Evolutionary conservation across 2,888 invertebrate species (phyloP), one percentile per base, ranked within the genome.

Genomic region (Hydroisotoma schaefferi): DNA sequence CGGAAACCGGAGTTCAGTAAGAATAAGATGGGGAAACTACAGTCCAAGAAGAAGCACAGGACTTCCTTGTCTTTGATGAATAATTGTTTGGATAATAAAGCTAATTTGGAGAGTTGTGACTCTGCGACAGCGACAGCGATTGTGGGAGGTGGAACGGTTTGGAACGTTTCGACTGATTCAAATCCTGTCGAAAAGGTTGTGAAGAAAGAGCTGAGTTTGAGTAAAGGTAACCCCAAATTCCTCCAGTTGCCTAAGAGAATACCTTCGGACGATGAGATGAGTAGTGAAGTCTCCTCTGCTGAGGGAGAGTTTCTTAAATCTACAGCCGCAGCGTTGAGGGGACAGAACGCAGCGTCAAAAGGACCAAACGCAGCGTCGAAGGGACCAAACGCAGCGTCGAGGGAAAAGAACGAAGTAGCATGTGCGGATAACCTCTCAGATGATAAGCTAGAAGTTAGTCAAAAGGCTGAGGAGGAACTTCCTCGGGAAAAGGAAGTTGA

Each of bases 221-320:
- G 29, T 38, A 28, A 25, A 43, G 54, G 25, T 28, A 58, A 25
- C 6, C 59, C 63, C 22, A 67, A 59, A 55, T 53, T 65, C 22
- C 57, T 70, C 1, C 59, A 67, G 61, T 57, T 68, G 58, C 70
- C 68, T 40, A 33, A 38, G 1, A 58, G 63, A 40, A 68, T 68
- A 37, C 67, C 68, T n/a, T 54, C 57, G 12, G 67, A 65, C 53
- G 68, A 62, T 47, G 68, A 63, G 25, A 44, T 48, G 15, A 52
- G 57, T 23, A 51, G 57, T 22, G 55, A 8, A 20, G 25, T 28
- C 29, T 33, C 37, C 52, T 37, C 52, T 52, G 56, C 48, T 25
- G 55, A 33, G n/a, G 55, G 48, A 23, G 44, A 51, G n/a, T n/a
- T n/a, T n/a, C n/a, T n/a, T n/a, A n/a, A n/a, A n/a, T n/a, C n/a